Evolutionary conservation across 2,888 invertebrate species (phyloP).

Genomic region (Malthinus seriepunctatus): DNA sequence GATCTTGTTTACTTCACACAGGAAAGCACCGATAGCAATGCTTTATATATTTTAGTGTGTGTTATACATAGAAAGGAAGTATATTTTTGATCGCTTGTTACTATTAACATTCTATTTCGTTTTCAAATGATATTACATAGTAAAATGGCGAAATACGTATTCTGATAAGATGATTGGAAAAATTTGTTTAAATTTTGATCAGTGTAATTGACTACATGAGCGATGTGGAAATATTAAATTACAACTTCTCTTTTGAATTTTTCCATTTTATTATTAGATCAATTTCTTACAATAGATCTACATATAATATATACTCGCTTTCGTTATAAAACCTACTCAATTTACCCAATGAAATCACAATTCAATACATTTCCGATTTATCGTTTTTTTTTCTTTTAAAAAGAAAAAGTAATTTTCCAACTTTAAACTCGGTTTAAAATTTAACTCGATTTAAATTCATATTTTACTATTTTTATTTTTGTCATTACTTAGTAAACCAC

Average conservation of each 20-base stretch:
- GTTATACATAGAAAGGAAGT: no score
- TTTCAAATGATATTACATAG: no score
- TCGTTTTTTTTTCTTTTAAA: neutral
- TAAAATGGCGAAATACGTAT: conserved; percentile 10
- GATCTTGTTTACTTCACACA: no score
- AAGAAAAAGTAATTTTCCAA: neutral
- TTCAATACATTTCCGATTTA: conserved; percentile 4
- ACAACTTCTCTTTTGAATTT: conserved; percentile 22
- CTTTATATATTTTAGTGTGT: no score
- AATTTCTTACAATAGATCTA: conserved; percentile 14
- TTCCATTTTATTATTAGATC: conserved; percentile 22
- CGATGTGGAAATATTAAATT: conserved; percentile 26
- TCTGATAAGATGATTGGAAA: conserved; percentile 20
- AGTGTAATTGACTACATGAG: conserved; percentile 26
- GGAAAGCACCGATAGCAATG: no score
- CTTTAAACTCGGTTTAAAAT: no score
- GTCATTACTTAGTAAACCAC: no score
- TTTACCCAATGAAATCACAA: neutral
- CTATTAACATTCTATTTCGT: no score
- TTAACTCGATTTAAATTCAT: no score
- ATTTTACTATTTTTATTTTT: no score
- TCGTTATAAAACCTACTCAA: neutral
- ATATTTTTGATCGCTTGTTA: no score
- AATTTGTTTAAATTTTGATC: conserved; percentile 29
- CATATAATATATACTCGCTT: conserved; percentile 17